Evolutionary conservation across 2,797 vertebrate species (phyloP), one percentile per base, ranked within the genome.

Genomic region (Menidia menidia): DNA sequence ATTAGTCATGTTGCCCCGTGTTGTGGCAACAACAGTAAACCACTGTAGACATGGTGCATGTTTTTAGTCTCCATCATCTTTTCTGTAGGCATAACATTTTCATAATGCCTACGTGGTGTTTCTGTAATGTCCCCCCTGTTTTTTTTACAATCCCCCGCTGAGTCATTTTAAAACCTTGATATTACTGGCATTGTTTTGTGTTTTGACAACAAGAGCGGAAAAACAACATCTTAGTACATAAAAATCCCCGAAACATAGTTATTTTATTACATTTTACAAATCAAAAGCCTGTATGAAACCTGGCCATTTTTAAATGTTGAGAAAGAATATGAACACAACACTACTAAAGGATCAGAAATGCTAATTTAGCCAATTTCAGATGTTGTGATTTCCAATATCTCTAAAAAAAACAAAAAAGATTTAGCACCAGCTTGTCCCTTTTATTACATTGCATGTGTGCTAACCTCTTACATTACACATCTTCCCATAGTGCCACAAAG

Each of bases 21-120:
- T 71, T 71, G 47, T 64, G 69, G 47, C 45, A 71, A 71, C 60
- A 71, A 32, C 44, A 33, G 10, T 45, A 6, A 32, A 2, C 9
- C 19, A 42, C 47, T 44, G 48, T 15, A 51, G 30, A 42, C 7
- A 52, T 57, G 33, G 39, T 58, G 43, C 47, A 30, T 35, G 45
- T 52, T 45, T 52, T 35, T 51, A 18, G 68, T 58, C 58, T 50
- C 42, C 55, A 12, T 71, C 55, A 52, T 8, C 4, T 4, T 13
- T 42, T 44, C 25, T 58, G 60, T 44, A 35, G 54, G 16, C 60
- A 64, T 57, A 64, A 64, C 43, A 63, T 42, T 32, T 51, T 30
- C n/a, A 50, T 16, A 62, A 14, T 50, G 50, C n/a, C 2, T 13
- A 33, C 30, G 55, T 43, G 31, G 18, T 19, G 14, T 15, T 30